Evolutionary conservation across 1,140 invertebrate genomes (phyloP), one percentile per base, ranked within the genome.

Genomic region (Tetramorium parvispinum): DNA sequence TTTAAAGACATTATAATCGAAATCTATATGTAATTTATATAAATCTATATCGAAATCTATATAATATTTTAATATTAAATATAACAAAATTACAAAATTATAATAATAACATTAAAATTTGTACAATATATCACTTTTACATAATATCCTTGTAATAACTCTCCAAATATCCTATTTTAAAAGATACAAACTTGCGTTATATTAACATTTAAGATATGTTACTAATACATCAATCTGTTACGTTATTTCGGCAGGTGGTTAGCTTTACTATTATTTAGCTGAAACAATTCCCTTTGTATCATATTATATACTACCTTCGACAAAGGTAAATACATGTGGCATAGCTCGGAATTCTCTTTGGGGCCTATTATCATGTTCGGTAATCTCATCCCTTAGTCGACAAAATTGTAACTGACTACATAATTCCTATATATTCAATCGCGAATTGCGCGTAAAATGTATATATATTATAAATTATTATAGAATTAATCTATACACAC

Each of bases 321-420:
- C 73, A 65, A 40, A 46, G 55, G 24, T 32, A 43, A 53, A 32
- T 85, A 40, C 18, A 4, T 66, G n/a, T 53, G 63, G 37, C 49
- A 40, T 37, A 8, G 43, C 10, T 73, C 16, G 11, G 11, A 83
- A 55, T 85, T 85, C 82, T 78, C 82, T 65, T 77, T 78, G 46
- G 32, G 32, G 46, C 21, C 37, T 49, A 49, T 65, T 88, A 79
- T 63, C 85, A 78, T 7, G 18, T 79, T 59, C 24, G 59, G 65
- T 81, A 71, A 87, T 40, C 27, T 86, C 32, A 46, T 3, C 65
- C 65, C 81, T 88, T 79, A 57, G 65, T 57, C 27, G 46, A 46
- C 40, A 46, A 4, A 81, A 49, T 11, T 27, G 37, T 65, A 61
- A 86, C 24, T 37, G 51, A 70, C 37, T 65, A 57, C 32, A 43